These are phyloP conservation scores for Dolichotis patagonum DNA, from an alignment of 2,113 vertebrate species.

Conservation along the genomic window DNA sequence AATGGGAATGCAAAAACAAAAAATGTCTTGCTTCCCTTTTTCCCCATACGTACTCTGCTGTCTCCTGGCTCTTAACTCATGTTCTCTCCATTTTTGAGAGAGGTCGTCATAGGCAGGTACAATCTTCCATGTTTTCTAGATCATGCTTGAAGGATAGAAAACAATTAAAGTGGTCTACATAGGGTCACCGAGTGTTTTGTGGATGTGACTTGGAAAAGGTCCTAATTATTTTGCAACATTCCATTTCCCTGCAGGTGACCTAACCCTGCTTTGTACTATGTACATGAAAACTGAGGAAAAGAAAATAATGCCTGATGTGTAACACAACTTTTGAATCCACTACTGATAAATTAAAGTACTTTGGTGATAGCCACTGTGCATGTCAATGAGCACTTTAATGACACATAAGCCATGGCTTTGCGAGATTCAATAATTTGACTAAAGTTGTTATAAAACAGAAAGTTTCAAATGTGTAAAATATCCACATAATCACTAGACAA, in stretches of 20 bases:
- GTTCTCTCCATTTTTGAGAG: not conserved
- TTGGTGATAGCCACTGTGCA: not conserved
- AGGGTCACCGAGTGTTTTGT: not conserved
- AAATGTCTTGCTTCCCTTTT: not conserved
- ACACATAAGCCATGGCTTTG: not conserved
- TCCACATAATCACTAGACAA: not conserved
- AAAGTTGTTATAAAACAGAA: constrained; percentile 2
- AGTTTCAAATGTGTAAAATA: not conserved
- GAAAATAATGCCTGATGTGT: not conserved
- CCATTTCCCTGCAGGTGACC: not conserved
- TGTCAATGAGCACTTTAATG: not conserved
- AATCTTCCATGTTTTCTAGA: constrained; percentile 25
- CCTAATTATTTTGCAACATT: not conserved
- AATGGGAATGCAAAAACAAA: not conserved
- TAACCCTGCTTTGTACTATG: not conserved
- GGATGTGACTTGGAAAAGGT: constrained; percentile 45
- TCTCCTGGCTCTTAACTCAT: constrained; percentile 23
- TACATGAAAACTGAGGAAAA: not conserved
- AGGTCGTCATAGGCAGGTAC: constrained; percentile 38
- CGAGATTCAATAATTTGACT: constrained; percentile 16
- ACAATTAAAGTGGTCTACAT: not conserved
- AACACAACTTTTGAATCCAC: not conserved
- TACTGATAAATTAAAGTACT: not conserved
- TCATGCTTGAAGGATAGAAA: not conserved
- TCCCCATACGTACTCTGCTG: not conserved